These are phyloP conservation scores for Antedon bifida DNA, from an alignment of 35 echinoderm and acorn worm species.

Conservation along the genomic window DNA sequence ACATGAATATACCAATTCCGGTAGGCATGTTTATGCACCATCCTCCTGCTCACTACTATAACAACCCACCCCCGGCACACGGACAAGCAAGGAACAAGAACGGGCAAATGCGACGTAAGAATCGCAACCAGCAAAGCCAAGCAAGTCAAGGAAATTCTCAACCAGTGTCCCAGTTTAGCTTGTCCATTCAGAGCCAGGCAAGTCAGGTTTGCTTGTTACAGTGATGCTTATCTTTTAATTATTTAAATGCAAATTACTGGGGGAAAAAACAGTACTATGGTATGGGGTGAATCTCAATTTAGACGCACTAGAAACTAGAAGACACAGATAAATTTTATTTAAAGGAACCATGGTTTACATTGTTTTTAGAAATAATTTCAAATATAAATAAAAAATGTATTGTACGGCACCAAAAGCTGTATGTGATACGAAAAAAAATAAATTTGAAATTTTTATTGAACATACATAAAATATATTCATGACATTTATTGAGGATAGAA, in stretches of 20 bases:
- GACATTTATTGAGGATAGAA: too few relatives aligned
- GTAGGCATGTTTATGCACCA: slow-evolving; percentile 98
- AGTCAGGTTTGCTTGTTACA: slow-evolving; percentile 75
- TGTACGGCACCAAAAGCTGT: too few relatives aligned
- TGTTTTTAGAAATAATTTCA: too few relatives aligned
- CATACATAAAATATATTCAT: too few relatives aligned
- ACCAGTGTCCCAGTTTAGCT: slow-evolving; percentile 69
- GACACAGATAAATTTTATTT: too few relatives aligned
- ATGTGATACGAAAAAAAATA: too few relatives aligned
- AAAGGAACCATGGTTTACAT: too few relatives aligned
- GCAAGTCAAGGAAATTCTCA: slow-evolving; percentile 24
- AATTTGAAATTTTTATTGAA: too few relatives aligned
- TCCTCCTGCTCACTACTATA: slow-evolving; percentile 85
- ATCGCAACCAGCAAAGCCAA: neutral
- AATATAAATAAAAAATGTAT: too few relatives aligned
- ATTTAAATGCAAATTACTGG: neutral
- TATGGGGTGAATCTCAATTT: too few relatives aligned
- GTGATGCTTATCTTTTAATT: neutral
- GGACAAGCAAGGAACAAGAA: neutral
- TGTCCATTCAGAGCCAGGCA: slow-evolving; percentile 61
- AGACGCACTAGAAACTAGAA: too few relatives aligned
- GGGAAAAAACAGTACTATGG: too few relatives aligned
- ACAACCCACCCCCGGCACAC: slow-evolving; percentile 23
- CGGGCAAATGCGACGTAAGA: neutral
- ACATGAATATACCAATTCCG: slow-evolving; percentile 63